A percentile compares a stretch with the other conserved stretches of the same genome.
Conservation (phyloP, 2,888 invertebrate genomes). For the Ormyrus thymus region DNA sequence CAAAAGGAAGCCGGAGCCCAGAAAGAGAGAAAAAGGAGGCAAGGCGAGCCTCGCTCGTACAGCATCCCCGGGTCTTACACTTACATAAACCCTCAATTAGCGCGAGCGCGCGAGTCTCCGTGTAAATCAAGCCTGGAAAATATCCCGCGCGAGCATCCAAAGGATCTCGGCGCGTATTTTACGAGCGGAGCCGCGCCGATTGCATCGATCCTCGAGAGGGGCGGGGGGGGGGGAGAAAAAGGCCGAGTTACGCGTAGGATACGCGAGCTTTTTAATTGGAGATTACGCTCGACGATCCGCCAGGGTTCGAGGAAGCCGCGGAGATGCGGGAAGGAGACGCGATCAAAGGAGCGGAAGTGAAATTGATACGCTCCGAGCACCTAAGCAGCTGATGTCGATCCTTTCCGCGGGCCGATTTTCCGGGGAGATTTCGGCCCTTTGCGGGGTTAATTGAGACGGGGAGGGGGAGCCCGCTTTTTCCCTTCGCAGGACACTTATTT, state of each 20-base stretch:
- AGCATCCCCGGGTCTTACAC: slow-evolving; percentile 36
- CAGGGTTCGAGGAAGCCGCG: slow-evolving; percentile 10
- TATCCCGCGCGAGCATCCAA: slow-evolving; percentile 43
- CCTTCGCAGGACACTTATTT: too few species aligned
- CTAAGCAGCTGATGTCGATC: background rate
- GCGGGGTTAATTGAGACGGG: slow-evolving; percentile 17
- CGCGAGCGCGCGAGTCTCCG: slow-evolving; percentile 15
- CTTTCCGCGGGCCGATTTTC: background rate
- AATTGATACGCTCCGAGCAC: slow-evolving; percentile 10
- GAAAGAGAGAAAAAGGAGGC: background rate
- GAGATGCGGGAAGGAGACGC: slow-evolving; percentile 19
- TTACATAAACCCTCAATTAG: slow-evolving; percentile 57
- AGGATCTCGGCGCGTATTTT: too few species aligned
- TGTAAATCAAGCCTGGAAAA: slow-evolving; percentile 56
- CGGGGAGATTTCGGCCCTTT: background rate
- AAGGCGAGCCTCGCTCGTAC: background rate
- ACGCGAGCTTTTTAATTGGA: slow-evolving; percentile 27
- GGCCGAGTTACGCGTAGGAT: background rate
- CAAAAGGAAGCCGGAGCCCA: background rate
- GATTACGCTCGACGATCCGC: too few species aligned
- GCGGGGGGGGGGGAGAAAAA: background rate
- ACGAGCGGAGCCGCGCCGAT: slow-evolving; percentile 44
- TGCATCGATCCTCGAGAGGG: slow-evolving; percentile 8
- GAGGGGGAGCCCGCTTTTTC: background rate
- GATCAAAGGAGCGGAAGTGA: slow-evolving; percentile 20